These are phyloP conservation scores for Macrostomum lignano DNA, from an alignment of 1,140 invertebrate genomes.

Conservation along the genomic window DNA sequence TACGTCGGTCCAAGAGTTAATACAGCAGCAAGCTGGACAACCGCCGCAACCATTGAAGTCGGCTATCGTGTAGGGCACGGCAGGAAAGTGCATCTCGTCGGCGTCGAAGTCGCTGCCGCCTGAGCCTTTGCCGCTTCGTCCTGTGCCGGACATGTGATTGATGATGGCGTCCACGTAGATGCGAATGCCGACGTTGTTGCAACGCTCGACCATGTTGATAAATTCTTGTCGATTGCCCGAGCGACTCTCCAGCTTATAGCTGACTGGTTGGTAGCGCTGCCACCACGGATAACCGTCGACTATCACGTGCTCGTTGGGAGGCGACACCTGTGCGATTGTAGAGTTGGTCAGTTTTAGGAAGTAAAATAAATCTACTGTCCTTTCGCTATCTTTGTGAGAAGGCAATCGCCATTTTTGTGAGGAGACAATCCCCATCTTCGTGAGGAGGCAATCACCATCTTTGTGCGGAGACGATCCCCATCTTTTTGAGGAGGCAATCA, in stretches of 20 bases:
- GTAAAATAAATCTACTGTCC: no score
- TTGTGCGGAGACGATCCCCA: no score
- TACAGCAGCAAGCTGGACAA: conserved; percentile 13
- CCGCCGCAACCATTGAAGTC: conserved; percentile 8
- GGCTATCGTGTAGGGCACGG: conserved; percentile 21
- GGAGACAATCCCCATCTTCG: no score
- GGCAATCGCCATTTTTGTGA: no score
- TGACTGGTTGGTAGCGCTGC: conserved; percentile 55
- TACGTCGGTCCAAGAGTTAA: conserved; percentile 9
- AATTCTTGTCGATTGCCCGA: conserved; percentile 42
- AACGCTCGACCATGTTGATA: conserved; percentile 37
- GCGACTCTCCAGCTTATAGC: conserved; percentile 41
- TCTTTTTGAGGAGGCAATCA: no score
- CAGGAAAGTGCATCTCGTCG: conserved; percentile 17
- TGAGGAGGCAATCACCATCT: no score
- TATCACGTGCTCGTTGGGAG: conserved; percentile 9
- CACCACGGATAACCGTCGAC: conserved; percentile 34
- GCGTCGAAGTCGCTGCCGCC: conserved; percentile 16
- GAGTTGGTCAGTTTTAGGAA: no score
- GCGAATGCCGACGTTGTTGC: conserved; percentile 37
- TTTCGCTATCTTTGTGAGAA: no score
- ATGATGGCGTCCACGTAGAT: conserved; percentile 52
- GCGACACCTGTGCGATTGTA: no score
- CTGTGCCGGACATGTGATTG: conserved; percentile 47
- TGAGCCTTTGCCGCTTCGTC: conserved; percentile 9